These are phyloP conservation scores for Tachyglossus aculeatus DNA, from an alignment of 2,797 vertebrate species.

Conservation along the genomic window DNA sequence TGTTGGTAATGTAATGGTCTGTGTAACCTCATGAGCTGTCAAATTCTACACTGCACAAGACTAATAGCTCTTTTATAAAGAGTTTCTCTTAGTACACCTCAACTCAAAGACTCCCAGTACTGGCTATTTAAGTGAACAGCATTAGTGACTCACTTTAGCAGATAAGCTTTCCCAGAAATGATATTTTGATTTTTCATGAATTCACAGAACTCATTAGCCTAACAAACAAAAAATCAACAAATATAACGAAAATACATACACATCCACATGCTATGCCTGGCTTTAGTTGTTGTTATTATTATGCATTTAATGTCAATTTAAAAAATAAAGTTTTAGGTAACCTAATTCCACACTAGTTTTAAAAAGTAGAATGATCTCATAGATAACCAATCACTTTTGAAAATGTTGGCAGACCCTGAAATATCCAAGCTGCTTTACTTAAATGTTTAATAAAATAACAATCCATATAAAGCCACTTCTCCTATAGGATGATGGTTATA, in stretches of 20 bases:
- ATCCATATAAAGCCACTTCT: no score
- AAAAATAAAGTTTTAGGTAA: slow-evolving; percentile 33
- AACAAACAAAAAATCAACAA: no score
- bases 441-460: no score
- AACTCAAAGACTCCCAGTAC: slow-evolving; percentile 56
- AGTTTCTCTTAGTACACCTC: slow-evolving; percentile 48
- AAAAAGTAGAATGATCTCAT: slow-evolving; percentile 45
- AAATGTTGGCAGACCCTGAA: slow-evolving; percentile 22
- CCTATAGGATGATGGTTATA: no score
- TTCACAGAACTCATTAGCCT: slow-evolving; percentile 66
- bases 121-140: slow-evolving; percentile 55
- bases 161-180: slow-evolving; percentile 50
- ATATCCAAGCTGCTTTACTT: slow-evolving; percentile 19
- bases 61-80: slow-evolving; percentile 64
- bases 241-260: slow-evolving; percentile 48
- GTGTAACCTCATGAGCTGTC: slow-evolving; percentile 63
- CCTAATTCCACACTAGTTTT: slow-evolving; percentile 43
- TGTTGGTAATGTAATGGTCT: slow-evolving; percentile 60
- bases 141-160: slow-evolving; percentile 56
- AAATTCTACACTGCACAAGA: slow-evolving; percentile 62
- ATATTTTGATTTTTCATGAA: slow-evolving; percentile 55
- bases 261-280: slow-evolving; percentile 44
- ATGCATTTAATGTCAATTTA: slow-evolving; percentile 48
- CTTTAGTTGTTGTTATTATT: slow-evolving; percentile 44
- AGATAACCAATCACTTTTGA: slow-evolving; percentile 49